phyloP scores from a whole-genome alignment of 2,888 invertebrate species.

The Lagria hirta region DNA sequence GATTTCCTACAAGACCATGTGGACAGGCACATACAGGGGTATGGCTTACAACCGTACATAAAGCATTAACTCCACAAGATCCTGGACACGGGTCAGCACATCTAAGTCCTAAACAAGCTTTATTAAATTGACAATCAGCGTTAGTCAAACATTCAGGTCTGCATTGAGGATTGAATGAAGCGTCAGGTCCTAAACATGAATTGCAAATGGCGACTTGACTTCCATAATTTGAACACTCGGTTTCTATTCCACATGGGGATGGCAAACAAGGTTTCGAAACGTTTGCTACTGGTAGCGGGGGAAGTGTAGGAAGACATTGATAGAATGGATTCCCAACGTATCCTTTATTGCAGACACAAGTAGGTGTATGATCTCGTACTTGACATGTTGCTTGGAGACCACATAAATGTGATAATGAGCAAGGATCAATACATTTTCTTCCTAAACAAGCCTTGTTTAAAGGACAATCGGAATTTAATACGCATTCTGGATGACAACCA shows the following conservation, averaged over 20 bases:
- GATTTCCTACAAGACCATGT: constrained; percentile 70
- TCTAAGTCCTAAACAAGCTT: constrained; percentile 71
- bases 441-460: constrained; percentile 74
- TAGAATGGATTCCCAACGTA: constrained; percentile 79
- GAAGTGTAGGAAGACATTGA: constrained; percentile 64
- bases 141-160: constrained; percentile 81
- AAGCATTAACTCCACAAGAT: constrained; percentile 74
- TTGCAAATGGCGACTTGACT: constrained; percentile 78
- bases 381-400: constrained; percentile 79
- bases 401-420: constrained; percentile 68
- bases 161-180: constrained; percentile 70
- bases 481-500: constrained; percentile 78
- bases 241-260: constrained; percentile 72
- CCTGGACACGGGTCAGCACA: constrained; percentile 80
- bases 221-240: constrained; percentile 70
- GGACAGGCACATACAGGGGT: constrained; percentile 73
- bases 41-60: constrained; percentile 70
- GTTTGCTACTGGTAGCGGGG: constrained; percentile 55
- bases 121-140: constrained; percentile 77
- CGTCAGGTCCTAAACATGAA: constrained; percentile 70
- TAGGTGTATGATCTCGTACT: constrained; percentile 80
- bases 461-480: constrained; percentile 80
- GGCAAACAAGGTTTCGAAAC: constrained; percentile 71
- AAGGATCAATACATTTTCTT: constrained; percentile 74
- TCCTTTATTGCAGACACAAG: constrained; percentile 75